Evolutionary conservation across 2,797 vertebrate species (phyloP).

Genomic region (Steatocranus sp.): DNA sequence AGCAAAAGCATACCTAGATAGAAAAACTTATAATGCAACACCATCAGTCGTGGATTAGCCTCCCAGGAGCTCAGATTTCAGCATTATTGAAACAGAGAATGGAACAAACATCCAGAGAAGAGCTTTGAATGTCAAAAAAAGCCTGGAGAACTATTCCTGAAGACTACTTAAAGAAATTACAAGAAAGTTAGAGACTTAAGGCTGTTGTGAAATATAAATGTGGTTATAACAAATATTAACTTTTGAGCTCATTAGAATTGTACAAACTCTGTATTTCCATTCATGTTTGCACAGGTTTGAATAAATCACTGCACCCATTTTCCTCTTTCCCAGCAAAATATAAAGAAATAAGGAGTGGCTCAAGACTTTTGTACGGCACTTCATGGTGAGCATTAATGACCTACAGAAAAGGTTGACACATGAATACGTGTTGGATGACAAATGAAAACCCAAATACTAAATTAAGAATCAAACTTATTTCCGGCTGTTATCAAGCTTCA

Average conservation of each 20-base stretch:
- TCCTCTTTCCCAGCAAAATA: neutral
- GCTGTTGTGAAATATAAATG: neutral
- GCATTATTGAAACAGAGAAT: neutral
- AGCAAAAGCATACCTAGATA: neutral
- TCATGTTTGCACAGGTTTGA: neutral
- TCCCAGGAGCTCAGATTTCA: neutral
- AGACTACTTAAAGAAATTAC: neutral
- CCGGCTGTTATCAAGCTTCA: rapidly evolving
- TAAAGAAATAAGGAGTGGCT: neutral
- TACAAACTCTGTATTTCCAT: neutral
- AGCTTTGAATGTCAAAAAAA: neutral
- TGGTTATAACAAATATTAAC: neutral
- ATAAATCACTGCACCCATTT: neutral
- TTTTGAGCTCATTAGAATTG: neutral
- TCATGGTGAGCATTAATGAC: neutral
- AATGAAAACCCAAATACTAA: neutral
- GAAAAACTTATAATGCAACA: neutral
- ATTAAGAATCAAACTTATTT: neutral
- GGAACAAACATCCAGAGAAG: neutral
- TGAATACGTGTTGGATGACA: neutral
- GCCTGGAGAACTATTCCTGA: neutral
- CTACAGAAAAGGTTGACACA: neutral
- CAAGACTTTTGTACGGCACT: neutral
- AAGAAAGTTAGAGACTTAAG: neutral
- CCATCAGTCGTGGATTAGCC: neutral